Base-by-base conservation (phyloP, 2,113 vertebrate species). In the Motacilla tschutschensis region DNA sequence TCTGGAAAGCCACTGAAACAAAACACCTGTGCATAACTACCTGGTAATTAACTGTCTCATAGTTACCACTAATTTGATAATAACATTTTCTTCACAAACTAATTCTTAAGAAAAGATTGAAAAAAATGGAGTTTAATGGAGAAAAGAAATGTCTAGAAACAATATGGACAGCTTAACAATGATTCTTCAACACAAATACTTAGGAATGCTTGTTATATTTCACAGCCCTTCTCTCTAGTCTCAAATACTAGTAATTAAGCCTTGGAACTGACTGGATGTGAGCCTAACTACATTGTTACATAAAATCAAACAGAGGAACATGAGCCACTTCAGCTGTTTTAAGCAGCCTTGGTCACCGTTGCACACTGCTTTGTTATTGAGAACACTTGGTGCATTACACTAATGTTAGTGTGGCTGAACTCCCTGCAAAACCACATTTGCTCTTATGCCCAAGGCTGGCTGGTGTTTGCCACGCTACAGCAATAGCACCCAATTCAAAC, bases 381-480 rank as follows among this genome's bases (percentile, higher is more conserved):
- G 66, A 75, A 53, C 26, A 47, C 10, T 10, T 41, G 43, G 24
- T 33, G 17, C 15, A 54, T 54, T 38, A 35, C 20, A 38, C 38
- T 28, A 25, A 33, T 1, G 4, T 29, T 6, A 54, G 22, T 4
- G 14, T 0, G 1, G 29, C 43, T 78, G 40, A 91, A 59, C 5
- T 3, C 12, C 29, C 35, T 46, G 33, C 14, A 40, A 33, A 50
- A 62, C 15, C 10, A 22, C 7, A 3, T 33, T 33, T 64, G 21
- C 12, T n/a, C n/a, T 48, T 36, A 40, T 3, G 24, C 21, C 59
- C 40, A 60, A 51, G 41, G 25, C 36, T 73, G 36, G 33, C 28
- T 0, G 0, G 8, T 17, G 33, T 55, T 54, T 10, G 4, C n/a
- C 22, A 44, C 2, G 0, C 59, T 35, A 51, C n/a, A 43, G 58